Evolutionary conservation across 1,140 invertebrate species (phyloP).

Genomic region (Aradophagus sp.): DNA sequence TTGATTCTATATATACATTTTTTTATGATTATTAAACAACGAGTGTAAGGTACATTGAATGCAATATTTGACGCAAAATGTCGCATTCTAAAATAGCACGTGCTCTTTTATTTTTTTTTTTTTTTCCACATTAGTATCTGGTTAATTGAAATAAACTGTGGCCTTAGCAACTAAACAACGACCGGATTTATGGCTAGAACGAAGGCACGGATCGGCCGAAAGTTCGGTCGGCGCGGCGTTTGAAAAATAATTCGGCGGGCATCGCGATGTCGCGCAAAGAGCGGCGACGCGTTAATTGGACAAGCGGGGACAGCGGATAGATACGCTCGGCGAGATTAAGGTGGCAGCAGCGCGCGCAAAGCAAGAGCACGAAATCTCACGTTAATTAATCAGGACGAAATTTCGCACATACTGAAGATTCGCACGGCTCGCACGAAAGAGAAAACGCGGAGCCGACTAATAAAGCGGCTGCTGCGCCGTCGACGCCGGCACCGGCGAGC

Average conservation of each 20-base stretch:
- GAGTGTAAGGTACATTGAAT: no score
- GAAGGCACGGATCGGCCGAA: no score
- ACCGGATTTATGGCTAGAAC: no score
- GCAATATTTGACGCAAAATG: no score
- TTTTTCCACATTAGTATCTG: no score
- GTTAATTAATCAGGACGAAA: constrained; percentile 47
- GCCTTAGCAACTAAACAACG: no score
- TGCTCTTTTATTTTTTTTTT: no score
- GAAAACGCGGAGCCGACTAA: constrained; percentile 45
- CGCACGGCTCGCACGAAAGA: constrained; percentile 40
- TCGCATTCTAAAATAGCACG: no score
- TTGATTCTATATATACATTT: no score
- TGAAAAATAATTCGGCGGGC: constrained; percentile 14
- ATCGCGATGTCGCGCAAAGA: constrained; percentile 26
- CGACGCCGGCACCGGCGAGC: no score
- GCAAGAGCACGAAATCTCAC: constrained; percentile 38
- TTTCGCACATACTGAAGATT: constrained; percentile 45
- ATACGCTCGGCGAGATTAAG: constrained; percentile 33
- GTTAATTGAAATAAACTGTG: no score
- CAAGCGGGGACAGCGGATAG: constrained; percentile 18
- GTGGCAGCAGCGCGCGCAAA: constrained; percentile 25
- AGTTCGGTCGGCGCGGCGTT: not conserved
- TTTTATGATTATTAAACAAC: no score
- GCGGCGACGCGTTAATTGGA: constrained; percentile 38
- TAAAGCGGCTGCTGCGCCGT: constrained; percentile 31